phyloP scores from a whole-genome alignment of 1,140 invertebrate genomes.

The Zaprionus ghesquierei region DNA sequence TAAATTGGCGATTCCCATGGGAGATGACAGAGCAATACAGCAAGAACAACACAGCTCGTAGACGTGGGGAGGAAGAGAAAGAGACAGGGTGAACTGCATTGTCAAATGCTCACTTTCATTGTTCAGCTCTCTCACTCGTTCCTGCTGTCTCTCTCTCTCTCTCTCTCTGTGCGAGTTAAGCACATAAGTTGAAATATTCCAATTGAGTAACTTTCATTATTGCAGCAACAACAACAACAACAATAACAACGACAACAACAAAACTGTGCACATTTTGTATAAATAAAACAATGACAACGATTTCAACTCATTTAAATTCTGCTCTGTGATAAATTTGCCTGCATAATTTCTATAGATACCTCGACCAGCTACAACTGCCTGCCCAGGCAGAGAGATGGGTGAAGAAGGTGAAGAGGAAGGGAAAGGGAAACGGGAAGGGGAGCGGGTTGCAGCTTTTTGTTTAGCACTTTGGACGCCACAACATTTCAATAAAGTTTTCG shows the following conservation, averaged over 20 bases:
- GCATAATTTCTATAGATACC: constrained; percentile 74
- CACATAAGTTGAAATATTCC: constrained; percentile 81
- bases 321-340: constrained; percentile 75
- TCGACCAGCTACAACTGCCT: background rate
- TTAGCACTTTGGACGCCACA: constrained; percentile 10
- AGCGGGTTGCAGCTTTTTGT: background rate
- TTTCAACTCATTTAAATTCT: constrained; percentile 81
- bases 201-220: constrained; percentile 81
- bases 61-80: constrained; percentile 7
- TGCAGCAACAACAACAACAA: constrained; percentile 55
- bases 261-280: constrained; percentile 72
- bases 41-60: background rate
- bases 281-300: constrained; percentile 78
- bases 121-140: constrained; percentile 35
- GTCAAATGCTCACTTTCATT: constrained; percentile 77
- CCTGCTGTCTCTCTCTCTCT: background rate
- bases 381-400: background rate
- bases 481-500: constrained; percentile 2
- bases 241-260: constrained; percentile 36
- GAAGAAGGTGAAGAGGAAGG: background rate
- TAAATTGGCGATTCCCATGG: constrained; percentile 79
- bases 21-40: constrained; percentile 26
- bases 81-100: constrained; percentile 39
- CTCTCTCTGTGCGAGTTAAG: constrained; percentile 55
- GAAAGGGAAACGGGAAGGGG: background rate